phyloP scores from a whole-genome alignment of 2,113 vertebrate genomes.

The Crotalus tigris region DNA sequence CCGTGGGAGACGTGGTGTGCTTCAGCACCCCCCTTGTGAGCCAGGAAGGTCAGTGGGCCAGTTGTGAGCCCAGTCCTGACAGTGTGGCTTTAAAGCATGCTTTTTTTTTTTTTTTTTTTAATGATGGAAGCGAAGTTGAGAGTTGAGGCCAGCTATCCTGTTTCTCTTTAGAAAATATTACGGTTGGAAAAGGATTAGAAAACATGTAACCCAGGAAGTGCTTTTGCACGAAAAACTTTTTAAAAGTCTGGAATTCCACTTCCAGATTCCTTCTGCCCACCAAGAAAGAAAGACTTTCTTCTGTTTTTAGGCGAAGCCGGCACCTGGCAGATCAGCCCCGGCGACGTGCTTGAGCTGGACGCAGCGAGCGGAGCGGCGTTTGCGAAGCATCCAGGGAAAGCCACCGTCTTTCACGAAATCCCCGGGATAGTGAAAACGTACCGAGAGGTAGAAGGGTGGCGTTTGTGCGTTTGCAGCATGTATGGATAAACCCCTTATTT shows the following conservation, averaged over 20 bases:
- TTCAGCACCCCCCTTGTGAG: slow-evolving; percentile 65
- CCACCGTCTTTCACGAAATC: slow-evolving; percentile 66
- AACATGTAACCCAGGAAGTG: too few species aligned
- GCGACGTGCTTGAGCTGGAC: slow-evolving; percentile 59
- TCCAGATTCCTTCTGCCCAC: neutral
- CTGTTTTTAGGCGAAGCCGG: slow-evolving; percentile 60
- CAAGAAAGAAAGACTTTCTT: neutral
- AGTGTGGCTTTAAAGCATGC: too few species aligned
- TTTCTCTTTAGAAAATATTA: too few species aligned
- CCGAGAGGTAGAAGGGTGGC: slow-evolving; percentile 60
- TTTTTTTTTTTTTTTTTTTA: too few species aligned
- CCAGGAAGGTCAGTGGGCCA: slow-evolving; percentile 55
- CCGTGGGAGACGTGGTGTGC: slow-evolving; percentile 70
- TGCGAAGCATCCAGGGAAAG: slow-evolving; percentile 58
- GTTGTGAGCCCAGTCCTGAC: neutral
- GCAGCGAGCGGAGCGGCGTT: slow-evolving; percentile 60
- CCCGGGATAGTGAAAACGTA: slow-evolving; percentile 66
- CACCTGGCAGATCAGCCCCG: slow-evolving; percentile 50
- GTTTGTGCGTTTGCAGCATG: neutral
- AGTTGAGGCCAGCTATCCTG: too few species aligned
- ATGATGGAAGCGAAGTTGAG: too few species aligned
- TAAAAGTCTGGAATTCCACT: neutral
- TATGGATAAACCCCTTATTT: neutral
- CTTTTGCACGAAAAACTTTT: neutral
- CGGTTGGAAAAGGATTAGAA: too few species aligned